Base-by-base conservation (phyloP, 2,888 invertebrate genomes). In the Autographa gamma region DNA sequence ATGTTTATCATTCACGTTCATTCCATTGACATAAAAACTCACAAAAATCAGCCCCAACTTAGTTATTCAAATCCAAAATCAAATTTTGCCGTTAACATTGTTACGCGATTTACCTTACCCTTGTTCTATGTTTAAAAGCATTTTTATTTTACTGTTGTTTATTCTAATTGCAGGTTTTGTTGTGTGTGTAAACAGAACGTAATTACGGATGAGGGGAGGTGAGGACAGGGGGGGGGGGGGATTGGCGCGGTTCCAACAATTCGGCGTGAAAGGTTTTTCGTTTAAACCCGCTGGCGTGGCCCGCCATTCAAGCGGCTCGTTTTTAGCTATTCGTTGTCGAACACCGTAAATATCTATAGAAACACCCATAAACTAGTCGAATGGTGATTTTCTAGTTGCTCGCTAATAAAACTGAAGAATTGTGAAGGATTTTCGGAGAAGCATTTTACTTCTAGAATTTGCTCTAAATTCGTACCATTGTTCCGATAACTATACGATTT, bases 121-220 rank as follows among this genome's bases (percentile, higher is more conserved):
- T 72, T 72, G 77, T 74, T 79, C 74, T 81, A 69, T 83, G 76
- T 73, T 71, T 69, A 60, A 65, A 75, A 81, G 80, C 78, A 74
- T 81, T 80, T 77, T 81, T 74, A 80, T 81, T 85, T 75, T 71
- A 76, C 71, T 82, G 71, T 83, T 88, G 81, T 82, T 87, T 83
- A 79, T 84, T 85, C 77, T 85, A 86, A 87, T 86, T 86, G 84
- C 76, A 77, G 78, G 72, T 81, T 85, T 78, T 81, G 73, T 85
- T 85, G 73, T 78, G 77, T 80, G 78, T 85, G 84, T 84, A 82
- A 87, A 86, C 82, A 80, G 54, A 82, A 70, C 71, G 80, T 82
- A 81, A 86, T 87, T 83, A 85, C 73, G 80, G 76, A 85, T 85
- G 81, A 72, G 58, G 66, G 48, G 59, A 66, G 79, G 74, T 66